Base-by-base conservation (phyloP, 30 jellyfish, hydroid and myxozoan species). In the Pelagia noctiluca region DNA sequence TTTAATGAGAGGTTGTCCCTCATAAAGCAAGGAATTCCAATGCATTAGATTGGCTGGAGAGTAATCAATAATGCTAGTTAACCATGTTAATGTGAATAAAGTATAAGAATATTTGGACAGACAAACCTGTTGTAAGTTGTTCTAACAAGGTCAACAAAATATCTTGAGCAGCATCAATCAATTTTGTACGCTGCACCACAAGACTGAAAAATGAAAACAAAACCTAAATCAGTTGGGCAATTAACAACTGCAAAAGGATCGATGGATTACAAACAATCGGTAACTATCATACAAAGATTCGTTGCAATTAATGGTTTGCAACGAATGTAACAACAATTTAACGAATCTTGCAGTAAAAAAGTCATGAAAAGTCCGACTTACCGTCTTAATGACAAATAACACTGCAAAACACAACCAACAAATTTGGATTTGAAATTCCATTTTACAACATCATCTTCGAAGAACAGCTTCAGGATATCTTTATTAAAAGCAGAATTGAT, bases 171-270 rank as follows among this genome's bases (percentile, higher is more conserved):
- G 82, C 96, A 68, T 92, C 98, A 36, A 92, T 77, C 29, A 86
- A 90, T 52, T 92, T 92, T 18, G 98, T 92, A 33, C 98, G 83
- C 50, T 92, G 98, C 13, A 92, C 95, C 42, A 92, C 98, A 19
- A 92, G 95, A 11, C 98, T 92, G 53, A 37, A 23, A n/a, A n/a
- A n/a, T n/a, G n/a, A n/a, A n/a, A n/a, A n/a, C n/a, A n/a, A n/a
- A n/a, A n/a, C n/a, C n/a, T n/a, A n/a, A n/a, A n/a, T n/a, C n/a
- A n/a, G n/a, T n/a, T n/a, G 8, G 50, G 68, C 13, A 82, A 74
- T n/a, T 53, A 78, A 50, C 21, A 24, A 65, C 12, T 23, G 26
- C 0, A 23, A 49, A 0, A 38, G 11, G 0, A 1, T 0, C 62
- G 49, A 74, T 19, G 11, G 0, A 5, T 31, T 2, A 8, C 31